Base-by-base conservation (phyloP, 1,140 invertebrate species). In the Littorina saxatilis region DNA sequence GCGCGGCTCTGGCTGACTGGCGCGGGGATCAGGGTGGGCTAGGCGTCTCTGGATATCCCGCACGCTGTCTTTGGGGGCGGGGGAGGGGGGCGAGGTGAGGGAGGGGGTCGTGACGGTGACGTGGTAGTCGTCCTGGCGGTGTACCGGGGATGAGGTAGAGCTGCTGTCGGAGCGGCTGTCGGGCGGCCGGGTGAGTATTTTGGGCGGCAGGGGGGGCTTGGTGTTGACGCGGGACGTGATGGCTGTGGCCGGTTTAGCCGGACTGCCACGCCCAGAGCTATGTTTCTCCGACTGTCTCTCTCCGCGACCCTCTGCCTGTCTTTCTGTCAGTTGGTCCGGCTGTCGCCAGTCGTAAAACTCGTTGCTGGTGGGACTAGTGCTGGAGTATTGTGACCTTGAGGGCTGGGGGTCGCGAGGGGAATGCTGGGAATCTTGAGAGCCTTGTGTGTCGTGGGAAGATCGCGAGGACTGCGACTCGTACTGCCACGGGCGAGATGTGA, bases 341-440 rank as follows among this genome's bases (percentile, higher is more conserved):
- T 73, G 70, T 50, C 70, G 39, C 70, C 70, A 73, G 70, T 73
- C 70, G 50, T 50, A 73, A 52, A 52, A 50, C 40, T 73, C 70
- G 27, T 39, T 47, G 20, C 40, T 4, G 50, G 27, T 39, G 20
- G 70, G 50, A 9, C 9, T 13, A 32, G 40, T 32, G 15, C 15
- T 73, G 37, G 39, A 73, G 70, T 29, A 73, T 29, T 5, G 70
- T 52, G 70, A 23, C 43, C 43, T 73, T 13, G 27, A 1, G 7
- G 13, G 15, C 17, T 50, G 40, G 27, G 47, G 70, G 15, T 72
- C 68, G 7, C 29, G 27, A 66, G 23, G 61, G 2, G 66, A 68
- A 32, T 39, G 17, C 70, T 82, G 82, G 2, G 84, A 82, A 37
- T 85, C 82, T 68, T 61, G 37, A 66, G 79, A 77, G 39, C 50